phyloP scores from a whole-genome alignment of 2,888 invertebrate genomes.

The Amphipoea oculea region DNA sequence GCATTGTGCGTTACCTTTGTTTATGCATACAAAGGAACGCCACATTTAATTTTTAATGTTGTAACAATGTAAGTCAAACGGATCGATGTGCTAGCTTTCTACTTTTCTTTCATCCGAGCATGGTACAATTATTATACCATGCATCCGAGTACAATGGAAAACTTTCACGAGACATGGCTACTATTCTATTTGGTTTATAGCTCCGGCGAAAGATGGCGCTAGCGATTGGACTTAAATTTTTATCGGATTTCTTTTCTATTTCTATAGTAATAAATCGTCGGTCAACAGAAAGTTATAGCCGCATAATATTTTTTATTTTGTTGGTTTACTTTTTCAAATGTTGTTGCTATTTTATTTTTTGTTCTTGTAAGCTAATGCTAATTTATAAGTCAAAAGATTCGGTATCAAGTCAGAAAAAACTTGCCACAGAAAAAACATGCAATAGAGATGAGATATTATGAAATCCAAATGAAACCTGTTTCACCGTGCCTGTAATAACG shows the following conservation, averaged over 20 bases:
- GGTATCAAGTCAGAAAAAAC: neutral
- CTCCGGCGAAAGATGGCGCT: slow-evolving; percentile 41
- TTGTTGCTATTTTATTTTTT: neutral
- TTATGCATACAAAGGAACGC: slow-evolving; percentile 37
- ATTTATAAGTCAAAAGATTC: slow-evolving; percentile 13
- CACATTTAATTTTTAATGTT: slow-evolving; percentile 52
- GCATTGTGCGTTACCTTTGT: slow-evolving; percentile 17
- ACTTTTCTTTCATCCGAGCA: slow-evolving; percentile 15
- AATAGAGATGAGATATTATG: neutral
- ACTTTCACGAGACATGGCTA: neutral
- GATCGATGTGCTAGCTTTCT: slow-evolving; percentile 33
- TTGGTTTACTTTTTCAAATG: neutral
- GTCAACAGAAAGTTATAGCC: neutral
- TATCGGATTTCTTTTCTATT: neutral
- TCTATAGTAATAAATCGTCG: too few species aligned
- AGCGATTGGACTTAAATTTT: fast-evolving
- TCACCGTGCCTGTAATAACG: neutral
- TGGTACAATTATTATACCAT: too few species aligned
- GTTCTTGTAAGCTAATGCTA: too few species aligned
- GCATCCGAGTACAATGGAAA: slow-evolving; percentile 21
- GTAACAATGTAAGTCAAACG: slow-evolving; percentile 29
- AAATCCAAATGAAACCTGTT: neutral
- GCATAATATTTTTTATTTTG: neutral
- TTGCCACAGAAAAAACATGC: neutral
- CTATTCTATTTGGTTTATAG: slow-evolving; percentile 1